Evolutionary conservation across 2,113 vertebrate species (phyloP).

Genomic region (Muntiacus muntjak): DNA sequence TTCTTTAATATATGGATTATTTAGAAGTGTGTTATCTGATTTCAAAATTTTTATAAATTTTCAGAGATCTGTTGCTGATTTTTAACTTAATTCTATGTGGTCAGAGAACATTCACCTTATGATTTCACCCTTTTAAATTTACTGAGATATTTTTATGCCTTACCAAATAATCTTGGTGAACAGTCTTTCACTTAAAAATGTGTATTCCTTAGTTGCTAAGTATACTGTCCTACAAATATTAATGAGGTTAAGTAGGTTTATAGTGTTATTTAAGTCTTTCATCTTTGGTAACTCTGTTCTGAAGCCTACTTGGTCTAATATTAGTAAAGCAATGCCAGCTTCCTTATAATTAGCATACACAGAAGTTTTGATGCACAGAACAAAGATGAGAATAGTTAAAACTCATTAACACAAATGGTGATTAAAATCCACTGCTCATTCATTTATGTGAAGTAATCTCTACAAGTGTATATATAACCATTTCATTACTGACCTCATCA

Average conservation of each 20-base stretch:
- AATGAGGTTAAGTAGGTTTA: background rate
- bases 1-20: background rate
- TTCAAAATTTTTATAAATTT: background rate
- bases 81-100: background rate
- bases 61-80: background rate
- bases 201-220: background rate
- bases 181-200: background rate
- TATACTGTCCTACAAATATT: background rate
- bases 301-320: background rate
- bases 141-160: background rate
- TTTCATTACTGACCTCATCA: conserved; percentile 87
- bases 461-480: background rate
- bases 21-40: background rate
- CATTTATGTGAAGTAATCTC: background rate
- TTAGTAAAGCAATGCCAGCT: background rate
- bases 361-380: background rate
- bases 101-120: background rate
- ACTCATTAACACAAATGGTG: background rate
- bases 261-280: background rate
- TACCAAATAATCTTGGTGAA: background rate
- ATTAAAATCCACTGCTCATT: background rate
- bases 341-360: background rate
- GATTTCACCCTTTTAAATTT: background rate
- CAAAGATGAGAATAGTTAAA: background rate
- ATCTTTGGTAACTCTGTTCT: background rate